These are phyloP conservation scores for Caerostris extrusa DNA, from an alignment of 1,140 invertebrate genomes.

Conservation along the genomic window DNA sequence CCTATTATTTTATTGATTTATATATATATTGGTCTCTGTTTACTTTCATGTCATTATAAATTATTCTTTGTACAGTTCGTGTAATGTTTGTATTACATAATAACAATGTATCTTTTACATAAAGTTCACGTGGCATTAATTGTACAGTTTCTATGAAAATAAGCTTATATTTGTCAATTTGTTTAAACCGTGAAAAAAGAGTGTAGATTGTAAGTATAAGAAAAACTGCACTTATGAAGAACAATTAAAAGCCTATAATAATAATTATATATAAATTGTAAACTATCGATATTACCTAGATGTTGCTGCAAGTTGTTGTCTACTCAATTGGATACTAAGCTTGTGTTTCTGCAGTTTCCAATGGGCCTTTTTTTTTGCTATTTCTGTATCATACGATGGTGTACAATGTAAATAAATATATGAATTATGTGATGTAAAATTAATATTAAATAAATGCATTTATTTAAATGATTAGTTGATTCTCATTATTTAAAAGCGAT, in stretches of 20 bases:
- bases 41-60: background rate
- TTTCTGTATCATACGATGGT: background rate
- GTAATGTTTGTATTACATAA: background rate
- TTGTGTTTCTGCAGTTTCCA: background rate
- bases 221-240: constrained; percentile 18
- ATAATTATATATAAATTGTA: background rate
- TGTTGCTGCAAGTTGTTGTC: background rate
- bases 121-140: background rate
- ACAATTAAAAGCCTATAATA: background rate
- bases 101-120: background rate
- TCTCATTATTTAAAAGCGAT: background rate
- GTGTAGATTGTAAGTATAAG: background rate
- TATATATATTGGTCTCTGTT: background rate
- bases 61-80: background rate
- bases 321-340: background rate
- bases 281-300: background rate
- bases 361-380: background rate
- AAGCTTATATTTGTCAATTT: constrained; percentile 21
- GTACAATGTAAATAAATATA: background rate
- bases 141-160: constrained; percentile 17
- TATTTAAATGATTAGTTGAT: background rate
- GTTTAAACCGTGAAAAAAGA: background rate
- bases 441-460: constrained; percentile 10
- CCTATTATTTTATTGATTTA: background rate
- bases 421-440: background rate